These are phyloP conservation scores for Paramormyrops kingsleyae DNA, from an alignment of 2,113 vertebrate species.

Conservation along the genomic window DNA sequence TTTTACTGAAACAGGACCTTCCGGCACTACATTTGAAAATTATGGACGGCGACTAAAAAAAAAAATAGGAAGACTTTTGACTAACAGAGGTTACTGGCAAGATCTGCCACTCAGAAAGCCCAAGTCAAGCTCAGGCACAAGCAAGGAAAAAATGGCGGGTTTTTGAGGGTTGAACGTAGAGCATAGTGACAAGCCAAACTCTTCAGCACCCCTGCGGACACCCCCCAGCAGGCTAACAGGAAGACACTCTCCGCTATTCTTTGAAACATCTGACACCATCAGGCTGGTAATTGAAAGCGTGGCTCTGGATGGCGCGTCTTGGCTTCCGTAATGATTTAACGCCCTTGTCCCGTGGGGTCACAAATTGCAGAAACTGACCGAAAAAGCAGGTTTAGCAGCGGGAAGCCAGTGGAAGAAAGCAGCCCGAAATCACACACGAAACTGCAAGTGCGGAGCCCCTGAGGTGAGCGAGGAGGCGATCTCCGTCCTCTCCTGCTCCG, in stretches of 20 bases:
- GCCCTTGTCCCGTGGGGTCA: neutral
- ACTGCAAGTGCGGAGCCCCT: neutral
- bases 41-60: neutral
- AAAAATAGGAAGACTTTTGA: neutral
- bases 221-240: neutral
- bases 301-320: neutral
- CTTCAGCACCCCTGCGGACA: no score
- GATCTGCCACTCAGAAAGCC: neutral
- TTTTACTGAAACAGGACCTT: neutral
- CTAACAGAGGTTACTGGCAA: neutral
- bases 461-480: neutral
- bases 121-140: neutral
- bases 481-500: neutral
- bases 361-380: neutral
- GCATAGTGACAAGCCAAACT: neutral
- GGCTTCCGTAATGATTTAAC: neutral
- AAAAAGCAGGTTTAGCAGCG: constrained; percentile 4
- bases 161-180: neutral
- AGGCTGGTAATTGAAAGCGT: neutral
- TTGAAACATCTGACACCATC: neutral
- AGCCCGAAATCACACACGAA: neutral
- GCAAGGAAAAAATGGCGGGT: neutral
- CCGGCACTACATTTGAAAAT: neutral
- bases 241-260: neutral
- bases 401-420: neutral